A percentile compares a stretch with the other conserved stretches of the same genome.
Evolutionary conservation across 1,140 invertebrate genomes (phyloP).

Genomic region (Chironomus striatipennis): DNA sequence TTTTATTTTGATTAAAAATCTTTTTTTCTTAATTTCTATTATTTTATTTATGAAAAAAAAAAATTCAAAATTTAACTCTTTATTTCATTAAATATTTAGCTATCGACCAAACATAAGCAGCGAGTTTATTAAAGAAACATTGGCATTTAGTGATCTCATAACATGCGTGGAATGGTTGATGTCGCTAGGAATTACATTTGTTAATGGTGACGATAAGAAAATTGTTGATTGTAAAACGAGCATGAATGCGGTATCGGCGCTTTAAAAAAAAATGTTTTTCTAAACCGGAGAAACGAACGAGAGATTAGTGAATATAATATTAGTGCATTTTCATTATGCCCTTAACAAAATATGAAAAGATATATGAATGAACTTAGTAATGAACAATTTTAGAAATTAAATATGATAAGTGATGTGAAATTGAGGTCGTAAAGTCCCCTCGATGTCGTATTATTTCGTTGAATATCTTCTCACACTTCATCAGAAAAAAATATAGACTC

Average conservation of each 20-base stretch:
- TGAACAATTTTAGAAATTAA: too few relatives aligned
- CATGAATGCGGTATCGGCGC: constrained; percentile 50
- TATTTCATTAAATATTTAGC: constrained; percentile 63
- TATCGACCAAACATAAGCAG: constrained; percentile 85
- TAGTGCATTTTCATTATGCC: too few relatives aligned
- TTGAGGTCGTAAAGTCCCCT: too few relatives aligned
- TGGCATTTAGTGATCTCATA: constrained; percentile 74
- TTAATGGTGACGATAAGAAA: constrained; percentile 52
- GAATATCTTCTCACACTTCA: too few relatives aligned
- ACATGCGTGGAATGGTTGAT: constrained; percentile 81
- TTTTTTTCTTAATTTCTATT: constrained; percentile 26
- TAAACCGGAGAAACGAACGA: too few relatives aligned
- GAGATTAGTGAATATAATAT: too few relatives aligned
- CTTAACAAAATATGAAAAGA: too few relatives aligned
- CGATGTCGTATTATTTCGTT: too few relatives aligned
- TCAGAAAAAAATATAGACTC: too few relatives aligned
- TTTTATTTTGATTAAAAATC: constrained; percentile 26
- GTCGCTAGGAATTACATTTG: constrained; percentile 68
- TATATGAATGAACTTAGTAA: too few relatives aligned
- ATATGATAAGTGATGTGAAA: too few relatives aligned
- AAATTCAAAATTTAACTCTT: constrained; percentile 36
- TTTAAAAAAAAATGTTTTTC: constrained; percentile 33
- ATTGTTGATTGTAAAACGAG: constrained; percentile 81
- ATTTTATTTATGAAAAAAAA: constrained; percentile 27
- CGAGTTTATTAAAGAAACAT: constrained; percentile 71